phyloP scores from a whole-genome alignment of 2,113 vertebrate species.

The Halichoerus grypus region DNA sequence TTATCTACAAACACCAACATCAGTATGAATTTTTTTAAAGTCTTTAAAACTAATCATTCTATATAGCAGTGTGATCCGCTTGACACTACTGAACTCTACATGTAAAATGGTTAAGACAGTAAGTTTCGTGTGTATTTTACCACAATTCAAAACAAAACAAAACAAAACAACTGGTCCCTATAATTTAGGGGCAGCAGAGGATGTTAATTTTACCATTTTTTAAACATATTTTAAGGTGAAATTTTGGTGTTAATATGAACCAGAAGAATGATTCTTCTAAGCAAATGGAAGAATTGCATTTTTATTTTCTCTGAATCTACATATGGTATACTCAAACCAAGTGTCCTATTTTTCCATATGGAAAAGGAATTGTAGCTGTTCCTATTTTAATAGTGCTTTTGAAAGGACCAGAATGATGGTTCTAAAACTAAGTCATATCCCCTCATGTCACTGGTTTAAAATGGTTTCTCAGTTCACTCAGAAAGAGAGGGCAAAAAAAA shows the following conservation, averaged over 20 bases:
- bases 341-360: neutral
- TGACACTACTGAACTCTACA: neutral
- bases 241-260: neutral
- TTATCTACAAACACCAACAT: neutral
- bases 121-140: neutral
- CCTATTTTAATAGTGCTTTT: conserved; percentile 4
- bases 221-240: neutral
- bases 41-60: neutral
- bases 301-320: neutral
- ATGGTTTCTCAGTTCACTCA: neutral
- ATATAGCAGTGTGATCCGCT: neutral
- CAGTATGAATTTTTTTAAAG: neutral
- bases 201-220: neutral
- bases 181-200: neutral
- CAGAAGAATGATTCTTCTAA: neutral
- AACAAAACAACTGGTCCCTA: neutral
- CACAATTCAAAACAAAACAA: neutral
- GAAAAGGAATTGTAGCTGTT: neutral
- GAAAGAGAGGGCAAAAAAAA: neutral
- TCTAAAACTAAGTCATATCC: neutral
- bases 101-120: neutral
- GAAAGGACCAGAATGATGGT: neutral
- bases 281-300: neutral
- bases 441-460: neutral
- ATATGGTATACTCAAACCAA: neutral